A percentile compares a stretch with the other conserved stretches of the same genome.
Conservation (phyloP, 2,113 vertebrate species). For the Ancistrus triradiatus region DNA sequence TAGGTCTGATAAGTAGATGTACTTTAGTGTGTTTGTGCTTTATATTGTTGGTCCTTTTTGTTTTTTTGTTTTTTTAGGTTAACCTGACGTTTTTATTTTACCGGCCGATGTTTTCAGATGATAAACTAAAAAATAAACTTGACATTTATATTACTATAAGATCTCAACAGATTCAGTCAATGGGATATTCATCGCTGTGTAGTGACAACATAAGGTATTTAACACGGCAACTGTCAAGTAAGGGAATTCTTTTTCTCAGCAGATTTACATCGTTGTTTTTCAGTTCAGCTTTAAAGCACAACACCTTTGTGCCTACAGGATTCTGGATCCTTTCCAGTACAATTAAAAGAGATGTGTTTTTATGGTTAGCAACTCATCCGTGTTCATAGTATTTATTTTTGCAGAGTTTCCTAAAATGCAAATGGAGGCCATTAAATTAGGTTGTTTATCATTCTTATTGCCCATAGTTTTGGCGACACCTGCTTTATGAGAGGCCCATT, state of each 20-base stretch:
- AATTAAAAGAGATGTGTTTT: conserved; percentile 29
- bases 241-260: conserved; percentile 20
- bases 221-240: too few relatives aligned
- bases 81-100: too few relatives aligned
- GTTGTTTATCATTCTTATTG: conserved; percentile 68
- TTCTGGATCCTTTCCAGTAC: conserved; percentile 33
- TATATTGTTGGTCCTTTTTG: too few relatives aligned
- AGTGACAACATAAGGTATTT: too few relatives aligned
- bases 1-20: too few relatives aligned
- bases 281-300: conserved; percentile 9
- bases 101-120: too few relatives aligned
- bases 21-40: too few relatives aligned
- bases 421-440: conserved; percentile 67
- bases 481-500: conserved; percentile 60
- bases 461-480: conserved; percentile 61
- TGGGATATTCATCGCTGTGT: too few relatives aligned
- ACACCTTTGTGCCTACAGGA: conserved; percentile 26
- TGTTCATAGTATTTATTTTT: conserved; percentile 30
- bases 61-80: too few relatives aligned
- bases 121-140: too few relatives aligned
- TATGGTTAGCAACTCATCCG: conserved; percentile 13
- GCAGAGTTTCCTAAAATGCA: conserved; percentile 66
- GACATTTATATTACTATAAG: too few relatives aligned
- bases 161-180: too few relatives aligned
- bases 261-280: conserved; percentile 3